Evolutionary conservation across 1,140 invertebrate species (phyloP), one percentile per base, ranked within the genome.

Genomic region (Carcinoscorpius rotundicauda): DNA sequence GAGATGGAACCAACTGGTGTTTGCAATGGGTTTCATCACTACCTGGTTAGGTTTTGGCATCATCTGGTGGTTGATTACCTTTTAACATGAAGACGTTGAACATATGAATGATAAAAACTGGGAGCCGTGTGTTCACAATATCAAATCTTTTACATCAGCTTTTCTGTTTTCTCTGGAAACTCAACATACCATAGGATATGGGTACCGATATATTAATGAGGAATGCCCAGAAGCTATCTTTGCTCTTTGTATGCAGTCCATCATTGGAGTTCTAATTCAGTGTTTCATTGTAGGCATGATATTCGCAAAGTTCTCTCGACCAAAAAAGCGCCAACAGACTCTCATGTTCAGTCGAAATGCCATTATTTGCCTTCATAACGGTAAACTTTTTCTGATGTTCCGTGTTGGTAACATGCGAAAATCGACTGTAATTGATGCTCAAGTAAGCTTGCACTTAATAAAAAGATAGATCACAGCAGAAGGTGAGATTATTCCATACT

Each of bases 381-480:
- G 92, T 3, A 83, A 89, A 65, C 78, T 98, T 5, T 92, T 91
- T 72, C 79, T 99, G 9, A 91, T 98, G 86, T 97, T 98, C 78
- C 82, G 97, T 5, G 93, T 99, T 3, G 97, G 96, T 4, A 96
- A 99, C 77, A 96, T 99, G 90, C 81, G 96, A 61, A 97, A 97
- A n/a, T 97, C 92, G 5, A 95, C 97, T 76, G 73, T 69, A 60
- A 96, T 98, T 58, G 92, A 93, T n/a, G 91, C 92, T 0, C 87
- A 86, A 67, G 86, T 98, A 3, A 77, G 91, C 58, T 93, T 93
- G 1, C 90, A 97, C 75, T 77, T 99, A 58, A 94, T 99, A 58
- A 57, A 67, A 6, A 60, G 70, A 57, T 72, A 72, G 64, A 57
- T 72, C 3, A 74, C 73, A 4, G 68, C 73, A 64, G 80, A 81